Evolutionary conservation across 2,797 vertebrate species (phyloP).

Genomic region (Chiroxiphia lanceolata): DNA sequence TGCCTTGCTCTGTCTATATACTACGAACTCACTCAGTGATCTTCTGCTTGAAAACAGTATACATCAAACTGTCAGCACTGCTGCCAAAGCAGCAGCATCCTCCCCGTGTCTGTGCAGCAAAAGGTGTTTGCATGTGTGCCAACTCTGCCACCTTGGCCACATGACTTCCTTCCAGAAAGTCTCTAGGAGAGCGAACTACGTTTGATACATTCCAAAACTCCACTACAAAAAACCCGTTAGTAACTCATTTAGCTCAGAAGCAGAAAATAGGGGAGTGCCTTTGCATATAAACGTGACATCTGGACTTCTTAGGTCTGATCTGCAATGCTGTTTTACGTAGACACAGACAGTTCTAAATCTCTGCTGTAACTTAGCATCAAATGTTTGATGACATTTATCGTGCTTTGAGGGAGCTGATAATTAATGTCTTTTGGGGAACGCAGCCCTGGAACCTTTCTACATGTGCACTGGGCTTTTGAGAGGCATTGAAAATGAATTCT

Average conservation of each 20-base stretch:
- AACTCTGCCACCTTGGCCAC: neutral
- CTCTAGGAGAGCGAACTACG: neutral
- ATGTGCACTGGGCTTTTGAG: neutral
- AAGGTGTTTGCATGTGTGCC: neutral
- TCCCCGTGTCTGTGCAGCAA: neutral
- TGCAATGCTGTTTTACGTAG: neutral
- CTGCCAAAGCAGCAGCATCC: neutral
- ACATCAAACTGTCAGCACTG: neutral
- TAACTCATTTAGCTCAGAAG: neutral
- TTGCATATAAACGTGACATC: neutral
- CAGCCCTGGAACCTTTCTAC: neutral
- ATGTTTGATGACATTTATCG: neutral
- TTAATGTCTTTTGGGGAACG: neutral
- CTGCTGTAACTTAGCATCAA: neutral
- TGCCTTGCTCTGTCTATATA: neutral
- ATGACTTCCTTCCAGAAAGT: neutral
- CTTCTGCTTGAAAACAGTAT: neutral
- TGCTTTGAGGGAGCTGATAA: neutral
- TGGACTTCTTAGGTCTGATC: neutral
- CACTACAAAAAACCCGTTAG: neutral
- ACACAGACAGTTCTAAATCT: neutral
- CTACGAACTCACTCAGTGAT: neutral
- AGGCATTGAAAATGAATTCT: constrained; percentile 1
- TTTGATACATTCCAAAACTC: neutral
- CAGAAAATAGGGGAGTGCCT: neutral